A percentile compares a stretch with the other conserved stretches of the same genome.
phyloP scores from a whole-genome alignment of 2,888 invertebrate species.

The Galerucella calmariensis region DNA sequence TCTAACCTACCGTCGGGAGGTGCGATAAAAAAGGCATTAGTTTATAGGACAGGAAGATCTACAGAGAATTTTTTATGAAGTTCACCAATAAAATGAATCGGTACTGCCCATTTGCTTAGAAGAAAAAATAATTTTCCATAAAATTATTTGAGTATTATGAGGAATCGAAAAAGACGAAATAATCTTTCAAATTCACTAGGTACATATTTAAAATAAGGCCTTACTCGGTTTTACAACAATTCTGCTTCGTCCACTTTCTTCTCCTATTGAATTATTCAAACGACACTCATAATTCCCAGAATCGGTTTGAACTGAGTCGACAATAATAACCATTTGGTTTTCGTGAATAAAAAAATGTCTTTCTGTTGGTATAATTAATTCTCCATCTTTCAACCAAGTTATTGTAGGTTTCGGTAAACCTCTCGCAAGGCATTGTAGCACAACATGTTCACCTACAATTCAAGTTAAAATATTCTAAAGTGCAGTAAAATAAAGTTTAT shows the following conservation, averaged over 20 bases:
- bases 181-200: not conserved
- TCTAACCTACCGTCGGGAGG: no score
- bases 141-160: no score
- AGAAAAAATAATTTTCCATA: no score
- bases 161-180: no score
- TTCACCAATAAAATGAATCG: no score
- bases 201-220: slow-evolving; percentile 34
- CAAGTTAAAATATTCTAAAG: not conserved
- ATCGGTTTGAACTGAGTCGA: slow-evolving; percentile 81
- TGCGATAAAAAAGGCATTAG: no score
- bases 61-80: no score
- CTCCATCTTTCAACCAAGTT: slow-evolving; percentile 88
- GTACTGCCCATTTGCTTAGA: no score
- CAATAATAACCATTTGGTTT: slow-evolving; percentile 88
- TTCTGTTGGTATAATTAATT: slow-evolving; percentile 77
- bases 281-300: slow-evolving; percentile 91
- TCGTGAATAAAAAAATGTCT: slow-evolving; percentile 89
- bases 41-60: no score
- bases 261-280: slow-evolving; percentile 87
- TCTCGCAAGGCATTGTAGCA: slow-evolving; percentile 86
- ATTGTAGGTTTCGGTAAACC: slow-evolving; percentile 86
- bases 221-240: slow-evolving; percentile 76
- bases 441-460: slow-evolving; percentile 75
- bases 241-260: slow-evolving; percentile 77
- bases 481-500: not conserved